Evolutionary conservation across 2,888 invertebrate genomes (phyloP), one percentile per base, ranked within the genome.

Genomic region (Hypomecis atomaria): DNA sequence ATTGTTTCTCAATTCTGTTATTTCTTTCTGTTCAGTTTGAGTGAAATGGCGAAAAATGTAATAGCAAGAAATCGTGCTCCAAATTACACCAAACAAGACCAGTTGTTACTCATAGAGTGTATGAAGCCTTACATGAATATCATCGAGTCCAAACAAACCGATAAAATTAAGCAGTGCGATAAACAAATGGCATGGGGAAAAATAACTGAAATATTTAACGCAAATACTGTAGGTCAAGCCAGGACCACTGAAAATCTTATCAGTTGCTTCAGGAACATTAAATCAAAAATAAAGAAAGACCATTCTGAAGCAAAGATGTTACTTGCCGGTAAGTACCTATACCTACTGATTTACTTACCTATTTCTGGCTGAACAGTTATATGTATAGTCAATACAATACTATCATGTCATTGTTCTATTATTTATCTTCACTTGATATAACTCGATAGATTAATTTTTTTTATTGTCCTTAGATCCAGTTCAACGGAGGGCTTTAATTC

Each of bases 251-350:
- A 52, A 23, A 52, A 52, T 40, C 5, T 52, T 0, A 38, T 52
- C 8, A 52, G 52, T 11, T 52, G 38, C 40, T 52, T 40, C 37
- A 52, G 52, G 23, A 52, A 52, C 23, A 9, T 40, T 13, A 52
- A 52, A 40, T 23, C 6, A 13, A 52, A 52, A 13, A 52, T 52
- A 23, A 52, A 52, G 40, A 52, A 52, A 8, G 8, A 52, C 38
- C 52, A 52, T 52, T 52, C 52, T 8, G 52, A 52, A 8, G 52
- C 52, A 52, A 52, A 52, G 9, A 52, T 52, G 52, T 4, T 52
- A 8, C 5, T 52, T 23, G 9, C 13, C 37, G 52, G 52, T 52
- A 52, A 52, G 52, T 52, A 52, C 37, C 34, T 11, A 38, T 40
- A 5, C 4, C 23, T 13, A 8, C 7, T 7, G 8, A 7, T 45